Percentiles rank a stretch among this genome's conserved stretches.
Evolutionary conservation across 37 sponge, comb jelly and placozoan genomes (phyloP).

Genomic region (Halichondria panicea): DNA sequence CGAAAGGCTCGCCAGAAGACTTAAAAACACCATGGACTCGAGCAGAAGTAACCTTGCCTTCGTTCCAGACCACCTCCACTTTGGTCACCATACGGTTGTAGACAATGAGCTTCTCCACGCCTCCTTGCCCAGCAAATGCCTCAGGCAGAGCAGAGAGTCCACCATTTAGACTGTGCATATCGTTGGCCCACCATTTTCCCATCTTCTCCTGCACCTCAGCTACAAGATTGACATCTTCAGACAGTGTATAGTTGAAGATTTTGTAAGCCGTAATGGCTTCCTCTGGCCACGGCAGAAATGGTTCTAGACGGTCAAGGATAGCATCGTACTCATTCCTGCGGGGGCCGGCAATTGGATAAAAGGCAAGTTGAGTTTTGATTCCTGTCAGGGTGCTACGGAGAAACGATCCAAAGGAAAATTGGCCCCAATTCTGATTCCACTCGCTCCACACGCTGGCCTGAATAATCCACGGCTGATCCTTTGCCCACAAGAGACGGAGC

Average conservation of each 20-base stretch:
- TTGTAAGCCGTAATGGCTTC: conserved; percentile 42
- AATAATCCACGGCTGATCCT: neutral
- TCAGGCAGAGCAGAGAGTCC: conserved; percentile 44
- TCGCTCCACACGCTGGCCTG: conserved; percentile 24
- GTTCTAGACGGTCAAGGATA: conserved; percentile 18
- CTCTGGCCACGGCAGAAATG: conserved; percentile 65
- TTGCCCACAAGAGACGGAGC: neutral
- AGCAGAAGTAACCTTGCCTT: no score
- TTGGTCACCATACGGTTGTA: no score
- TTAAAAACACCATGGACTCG: no score
- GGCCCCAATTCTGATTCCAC: conserved; percentile 35
- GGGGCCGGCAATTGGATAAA: neutral
- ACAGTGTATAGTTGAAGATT: conserved; percentile 25
- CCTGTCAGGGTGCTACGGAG: conserved; percentile 15
- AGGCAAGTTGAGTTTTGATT: no score
- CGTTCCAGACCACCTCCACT: no score
- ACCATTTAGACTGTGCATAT: conserved; percentile 52
- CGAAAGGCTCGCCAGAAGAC: no score
- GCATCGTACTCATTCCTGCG: no score
- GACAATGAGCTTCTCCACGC: no score
- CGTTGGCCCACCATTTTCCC: conserved; percentile 45
- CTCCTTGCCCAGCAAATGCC: no score
- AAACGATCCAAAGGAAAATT: conserved; percentile 23
- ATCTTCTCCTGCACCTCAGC: conserved; percentile 36
- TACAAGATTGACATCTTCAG: conserved; percentile 38